A percentile compares a stretch with the other conserved stretches of the same genome.
phyloP scores from a whole-genome alignment of 2,888 invertebrate species.

The Perithous albicinctus region DNA sequence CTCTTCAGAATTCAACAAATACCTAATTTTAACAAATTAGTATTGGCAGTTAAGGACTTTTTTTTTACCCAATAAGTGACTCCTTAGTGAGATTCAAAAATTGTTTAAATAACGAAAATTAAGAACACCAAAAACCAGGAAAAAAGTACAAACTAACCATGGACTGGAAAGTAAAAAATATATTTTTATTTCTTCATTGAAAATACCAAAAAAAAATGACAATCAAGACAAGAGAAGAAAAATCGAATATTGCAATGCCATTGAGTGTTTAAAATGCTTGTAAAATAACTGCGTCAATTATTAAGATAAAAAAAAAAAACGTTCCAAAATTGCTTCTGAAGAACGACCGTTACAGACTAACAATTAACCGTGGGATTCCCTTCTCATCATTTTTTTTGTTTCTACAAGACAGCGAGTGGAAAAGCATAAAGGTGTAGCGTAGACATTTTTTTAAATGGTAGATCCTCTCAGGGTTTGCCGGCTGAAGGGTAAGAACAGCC shows the following conservation, averaged over 20 bases:
- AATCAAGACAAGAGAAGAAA: too few species aligned
- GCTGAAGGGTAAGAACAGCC: constrained; percentile 44
- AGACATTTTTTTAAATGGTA: constrained; percentile 64
- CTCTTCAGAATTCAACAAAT: too few species aligned
- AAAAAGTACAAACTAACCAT: too few species aligned
- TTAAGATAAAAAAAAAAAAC: constrained; percentile 28
- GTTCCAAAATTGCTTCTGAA: constrained; percentile 1
- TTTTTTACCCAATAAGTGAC: too few species aligned
- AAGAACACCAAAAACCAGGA: too few species aligned
- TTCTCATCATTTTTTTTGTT: constrained; percentile 34
- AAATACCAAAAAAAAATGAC: too few species aligned
- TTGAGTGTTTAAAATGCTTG: background rate
- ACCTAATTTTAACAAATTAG: too few species aligned
- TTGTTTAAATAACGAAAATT: too few species aligned
- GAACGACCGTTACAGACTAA: constrained; percentile 49
- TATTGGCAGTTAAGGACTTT: too few species aligned
- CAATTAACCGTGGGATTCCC: constrained; percentile 33
- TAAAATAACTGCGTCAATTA: background rate
- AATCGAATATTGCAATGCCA: background rate
- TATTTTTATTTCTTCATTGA: too few species aligned
- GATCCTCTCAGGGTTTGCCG: constrained; percentile 31
- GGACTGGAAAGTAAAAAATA: too few species aligned
- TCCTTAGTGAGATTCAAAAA: too few species aligned
- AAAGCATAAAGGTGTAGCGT: constrained; percentile 1
- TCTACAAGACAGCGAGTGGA: constrained; percentile 8